A percentile compares a stretch with the other conserved stretches of the same genome.
Evolutionary conservation across 2,797 vertebrate species (phyloP).

Genomic region (Coregonus suidteri): DNA sequence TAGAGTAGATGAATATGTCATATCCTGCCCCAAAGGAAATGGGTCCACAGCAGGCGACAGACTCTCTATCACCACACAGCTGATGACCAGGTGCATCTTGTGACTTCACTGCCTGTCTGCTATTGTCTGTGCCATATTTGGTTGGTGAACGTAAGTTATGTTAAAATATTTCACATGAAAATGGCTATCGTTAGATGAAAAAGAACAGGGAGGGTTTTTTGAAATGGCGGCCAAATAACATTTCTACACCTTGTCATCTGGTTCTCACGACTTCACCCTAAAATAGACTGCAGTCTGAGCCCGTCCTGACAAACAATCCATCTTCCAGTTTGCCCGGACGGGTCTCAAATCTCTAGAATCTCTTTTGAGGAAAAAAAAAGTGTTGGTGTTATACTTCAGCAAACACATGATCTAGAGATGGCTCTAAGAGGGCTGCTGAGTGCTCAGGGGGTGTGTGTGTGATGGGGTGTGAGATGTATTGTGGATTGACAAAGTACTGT

Average conservation of each 20-base stretch:
- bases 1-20: neutral
- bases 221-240: too few relatives aligned
- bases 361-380: neutral
- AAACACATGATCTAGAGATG: neutral
- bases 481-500: neutral
- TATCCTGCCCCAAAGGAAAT: neutral
- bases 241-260: too few relatives aligned
- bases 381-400: neutral
- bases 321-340: neutral
- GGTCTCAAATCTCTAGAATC: neutral
- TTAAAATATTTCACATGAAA: neutral
- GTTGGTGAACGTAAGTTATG: neutral
- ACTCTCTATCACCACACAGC: slow-evolving; percentile 34
- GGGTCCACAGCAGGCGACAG: slow-evolving; percentile 15
- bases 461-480: neutral
- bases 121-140: neutral
- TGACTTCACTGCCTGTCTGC: neutral
- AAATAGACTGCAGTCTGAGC: too few relatives aligned
- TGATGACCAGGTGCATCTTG: slow-evolving; percentile 12
- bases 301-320: too few relatives aligned
- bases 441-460: neutral
- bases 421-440: neutral
- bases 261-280: too few relatives aligned
- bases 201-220: neutral
- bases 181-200: neutral